Base-by-base conservation (phyloP, 2,888 invertebrate genomes). In the Ariolimax columbianus region DNA sequence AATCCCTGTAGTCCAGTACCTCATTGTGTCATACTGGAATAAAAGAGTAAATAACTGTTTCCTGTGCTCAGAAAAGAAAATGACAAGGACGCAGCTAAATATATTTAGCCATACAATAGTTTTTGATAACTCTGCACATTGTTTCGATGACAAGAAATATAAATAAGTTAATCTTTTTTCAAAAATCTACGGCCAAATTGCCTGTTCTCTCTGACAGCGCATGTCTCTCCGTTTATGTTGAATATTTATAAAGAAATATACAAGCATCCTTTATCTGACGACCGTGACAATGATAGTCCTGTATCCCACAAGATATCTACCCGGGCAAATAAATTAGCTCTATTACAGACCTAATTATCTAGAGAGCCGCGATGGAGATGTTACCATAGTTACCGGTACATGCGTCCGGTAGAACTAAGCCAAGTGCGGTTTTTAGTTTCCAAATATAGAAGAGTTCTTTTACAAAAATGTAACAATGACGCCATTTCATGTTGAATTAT, bases 261-360 rank as follows among this genome's bases (percentile, higher is more conserved):
- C 70, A 40, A 26, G 40, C 43, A 1, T 40, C 19, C 6, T n/a
- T 30, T 30, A 11, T 47, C 26, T 47, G 47, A 47, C 47, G 75
- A 19, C 43, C 3, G 3, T 14, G 33, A 23, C 33, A 33, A 1
- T 36, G 51, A 36, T 36, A 19, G 51, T 23, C 75, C 51, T 33
- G 33, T 33, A 36, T 6, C 26, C 3, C 73, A 47, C n/a, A 43
- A 70, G 33, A 19, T 19, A 75, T 75, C 75, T 75, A 75, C 75
- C 75, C 75, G 75, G 23, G 36, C 33, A 33, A 2, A 75, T 51
- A 75, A 75, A 75, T 75, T 75, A 75, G 75, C 75, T 75, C 75
- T 51, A 75, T 75, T 51, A 75, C 9, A 30, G 33, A 0, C 51
- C 30, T 23, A 3, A 33, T 14, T 17, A 7, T 6, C 2, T 17